These are phyloP conservation scores for Pomacea canaliculata DNA, from an alignment of 2,888 invertebrate genomes.

Conservation along the genomic window DNA sequence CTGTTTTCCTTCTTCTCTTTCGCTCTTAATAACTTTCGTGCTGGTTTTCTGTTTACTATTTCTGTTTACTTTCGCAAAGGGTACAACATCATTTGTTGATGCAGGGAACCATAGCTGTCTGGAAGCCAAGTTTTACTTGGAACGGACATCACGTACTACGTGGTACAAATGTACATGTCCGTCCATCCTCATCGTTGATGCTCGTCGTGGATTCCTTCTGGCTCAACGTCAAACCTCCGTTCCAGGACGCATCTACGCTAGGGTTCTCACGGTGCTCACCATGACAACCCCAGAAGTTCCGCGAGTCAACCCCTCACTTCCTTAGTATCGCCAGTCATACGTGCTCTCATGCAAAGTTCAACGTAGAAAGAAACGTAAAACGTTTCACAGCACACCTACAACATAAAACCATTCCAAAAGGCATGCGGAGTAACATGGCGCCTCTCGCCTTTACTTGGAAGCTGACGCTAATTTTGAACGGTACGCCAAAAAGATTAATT, in stretches of 20 bases:
- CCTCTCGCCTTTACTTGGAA: too few relatives aligned
- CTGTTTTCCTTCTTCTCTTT: too few relatives aligned
- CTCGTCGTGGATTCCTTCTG: constrained; percentile 64
- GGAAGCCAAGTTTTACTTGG: constrained; percentile 94
- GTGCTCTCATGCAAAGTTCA: too few relatives aligned
- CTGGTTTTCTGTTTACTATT: too few relatives aligned
- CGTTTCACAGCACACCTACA: too few relatives aligned
- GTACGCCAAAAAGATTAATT: too few relatives aligned
- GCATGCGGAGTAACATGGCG: too few relatives aligned
- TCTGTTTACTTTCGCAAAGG: too few relatives aligned
- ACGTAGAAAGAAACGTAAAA: too few relatives aligned
- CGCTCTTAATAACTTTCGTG: too few relatives aligned
- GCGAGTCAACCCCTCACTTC: constrained; percentile 67
- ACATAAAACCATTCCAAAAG: too few relatives aligned
- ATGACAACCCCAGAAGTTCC: constrained; percentile 60
- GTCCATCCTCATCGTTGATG: constrained; percentile 74
- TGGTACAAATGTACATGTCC: constrained; percentile 99
- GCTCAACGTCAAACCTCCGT: constrained; percentile 62
- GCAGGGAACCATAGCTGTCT: constrained; percentile 98
- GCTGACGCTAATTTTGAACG: too few relatives aligned
- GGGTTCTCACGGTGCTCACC: constrained; percentile 61
- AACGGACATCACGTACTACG: constrained; percentile 98
- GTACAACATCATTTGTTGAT: neutral
- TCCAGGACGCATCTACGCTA: constrained; percentile 58
- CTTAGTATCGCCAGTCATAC: constrained; percentile 66